These are phyloP conservation scores for Melanostoma scalare DNA, from an alignment of 2,888 invertebrate species.

Conservation along the genomic window DNA sequence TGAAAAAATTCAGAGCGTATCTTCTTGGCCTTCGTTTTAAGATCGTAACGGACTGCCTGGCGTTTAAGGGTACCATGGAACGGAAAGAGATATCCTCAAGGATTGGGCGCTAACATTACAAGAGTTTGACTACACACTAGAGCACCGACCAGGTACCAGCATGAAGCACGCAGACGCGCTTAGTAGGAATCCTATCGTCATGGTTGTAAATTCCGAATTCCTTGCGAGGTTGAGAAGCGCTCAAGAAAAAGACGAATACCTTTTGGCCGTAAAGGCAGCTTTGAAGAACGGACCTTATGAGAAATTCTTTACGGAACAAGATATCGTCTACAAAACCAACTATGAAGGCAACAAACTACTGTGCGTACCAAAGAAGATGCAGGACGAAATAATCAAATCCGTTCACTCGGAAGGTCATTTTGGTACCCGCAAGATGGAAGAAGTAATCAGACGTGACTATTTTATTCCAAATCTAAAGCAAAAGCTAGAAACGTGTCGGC, in stretches of 20 bases:
- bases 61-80: conserved; percentile 69
- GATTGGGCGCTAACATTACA: conserved; percentile 75
- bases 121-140: conserved; percentile 60
- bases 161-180: conserved; percentile 67
- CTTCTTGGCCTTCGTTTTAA: conserved; percentile 52
- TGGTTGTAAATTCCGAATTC: conserved; percentile 19
- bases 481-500: not conserved
- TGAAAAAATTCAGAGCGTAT: conserved; percentile 54
- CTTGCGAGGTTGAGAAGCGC: too few species aligned
- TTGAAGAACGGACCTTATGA: too few species aligned
- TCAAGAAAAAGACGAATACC: too few species aligned
- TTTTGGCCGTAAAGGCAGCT: too few species aligned
- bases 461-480: conserved; percentile 21
- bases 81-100: conserved; percentile 74
- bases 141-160: conserved; percentile 60
- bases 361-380: conserved; percentile 11
- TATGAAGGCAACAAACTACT: conserved; percentile 22
- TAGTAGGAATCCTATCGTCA: conserved; percentile 16
- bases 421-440: conserved; percentile 30
- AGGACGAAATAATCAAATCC: conserved; percentile 20
- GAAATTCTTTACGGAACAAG: too few species aligned
- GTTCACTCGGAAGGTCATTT: too few species aligned
- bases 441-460: conserved; percentile 26
- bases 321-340: not conserved
- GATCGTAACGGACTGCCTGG: conserved; percentile 60